Conservation (phyloP, 1,140 invertebrate genomes). For the Vanessa atalanta region DNA sequence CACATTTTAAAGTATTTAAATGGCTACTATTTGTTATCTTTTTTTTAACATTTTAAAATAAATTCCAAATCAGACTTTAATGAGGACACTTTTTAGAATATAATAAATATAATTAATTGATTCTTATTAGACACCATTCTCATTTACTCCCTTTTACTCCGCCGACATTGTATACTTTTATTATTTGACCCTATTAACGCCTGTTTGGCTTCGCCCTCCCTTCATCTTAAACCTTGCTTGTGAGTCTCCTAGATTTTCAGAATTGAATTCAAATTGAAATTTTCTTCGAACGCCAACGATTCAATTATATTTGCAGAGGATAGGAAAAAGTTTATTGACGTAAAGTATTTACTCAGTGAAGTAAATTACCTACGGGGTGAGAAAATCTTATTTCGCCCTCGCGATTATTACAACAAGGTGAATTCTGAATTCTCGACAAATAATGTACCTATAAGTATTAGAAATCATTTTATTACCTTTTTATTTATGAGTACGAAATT, state of each 20-base stretch:
- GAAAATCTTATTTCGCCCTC: constrained; percentile 5
- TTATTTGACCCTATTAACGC: not conserved
- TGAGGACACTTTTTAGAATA: not conserved
- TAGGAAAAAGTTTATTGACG: constrained; percentile 24
- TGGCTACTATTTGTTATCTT: not conserved
- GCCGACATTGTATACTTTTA: not conserved
- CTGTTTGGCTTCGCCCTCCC: constrained; percentile 6
- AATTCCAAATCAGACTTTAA: not conserved
- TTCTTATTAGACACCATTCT: not conserved
- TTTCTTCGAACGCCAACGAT: constrained; percentile 25
- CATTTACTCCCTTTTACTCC: not conserved
- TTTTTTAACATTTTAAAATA: not conserved
- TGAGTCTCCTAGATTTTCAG: constrained; percentile 11
- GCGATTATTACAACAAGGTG: not conserved
- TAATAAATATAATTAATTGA: too few relatives aligned
- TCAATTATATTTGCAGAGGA: constrained; percentile 41
- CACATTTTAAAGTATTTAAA: too few relatives aligned
- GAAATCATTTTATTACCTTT: too few relatives aligned
- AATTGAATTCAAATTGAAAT: constrained; percentile 38
- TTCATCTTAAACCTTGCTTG: constrained; percentile 1
- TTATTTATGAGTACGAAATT: too few relatives aligned
- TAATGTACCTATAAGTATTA: too few relatives aligned
- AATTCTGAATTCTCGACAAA: not conserved
- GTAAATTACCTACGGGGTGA: constrained; percentile 12
- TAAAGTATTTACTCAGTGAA: not conserved